Evolutionary conservation across 2,888 invertebrate genomes (phyloP).

Genomic region (Abrostola triplasia): DNA sequence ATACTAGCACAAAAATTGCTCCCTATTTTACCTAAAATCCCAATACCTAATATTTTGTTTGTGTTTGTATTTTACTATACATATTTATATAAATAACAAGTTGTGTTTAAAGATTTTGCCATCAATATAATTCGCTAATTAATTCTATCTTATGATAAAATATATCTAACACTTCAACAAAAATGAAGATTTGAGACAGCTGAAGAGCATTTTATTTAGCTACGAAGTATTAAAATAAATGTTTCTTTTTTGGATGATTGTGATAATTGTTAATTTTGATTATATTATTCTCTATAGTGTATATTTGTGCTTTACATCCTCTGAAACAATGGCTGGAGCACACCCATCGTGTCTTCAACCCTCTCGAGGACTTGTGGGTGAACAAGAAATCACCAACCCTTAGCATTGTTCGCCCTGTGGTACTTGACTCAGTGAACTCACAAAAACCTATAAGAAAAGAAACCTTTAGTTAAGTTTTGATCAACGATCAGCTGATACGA

Average conservation of each 20-base stretch:
- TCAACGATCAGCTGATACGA: too few species aligned
- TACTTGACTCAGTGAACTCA: constrained; percentile 61
- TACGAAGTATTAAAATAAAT: constrained; percentile 1
- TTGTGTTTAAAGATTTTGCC: not conserved
- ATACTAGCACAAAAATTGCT: too few species aligned
- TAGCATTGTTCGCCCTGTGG: constrained; percentile 61
- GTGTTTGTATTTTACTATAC: too few species aligned
- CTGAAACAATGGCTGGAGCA: constrained; percentile 62
- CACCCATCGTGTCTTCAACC: constrained; percentile 57
- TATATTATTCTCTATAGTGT: constrained; percentile 50
- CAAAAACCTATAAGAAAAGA: constrained; percentile 35
- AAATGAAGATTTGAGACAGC: not conserved
- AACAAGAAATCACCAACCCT: constrained; percentile 50
- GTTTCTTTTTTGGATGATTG: constrained; percentile 50
- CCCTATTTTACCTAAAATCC: too few species aligned
- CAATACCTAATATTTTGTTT: too few species aligned
- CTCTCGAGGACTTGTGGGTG: constrained; percentile 48
- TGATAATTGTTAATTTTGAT: constrained; percentile 54
- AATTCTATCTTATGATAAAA: not conserved
- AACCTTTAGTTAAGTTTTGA: constrained; percentile 6
- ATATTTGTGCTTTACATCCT: constrained; percentile 60
- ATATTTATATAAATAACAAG: too few species aligned
- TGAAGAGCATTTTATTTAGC: constrained; percentile 5
- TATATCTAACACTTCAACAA: not conserved
- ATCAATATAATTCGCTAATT: not conserved